These are phyloP conservation scores for Laspeyria flexula DNA, from an alignment of 2,888 invertebrate species.

Conservation along the genomic window DNA sequence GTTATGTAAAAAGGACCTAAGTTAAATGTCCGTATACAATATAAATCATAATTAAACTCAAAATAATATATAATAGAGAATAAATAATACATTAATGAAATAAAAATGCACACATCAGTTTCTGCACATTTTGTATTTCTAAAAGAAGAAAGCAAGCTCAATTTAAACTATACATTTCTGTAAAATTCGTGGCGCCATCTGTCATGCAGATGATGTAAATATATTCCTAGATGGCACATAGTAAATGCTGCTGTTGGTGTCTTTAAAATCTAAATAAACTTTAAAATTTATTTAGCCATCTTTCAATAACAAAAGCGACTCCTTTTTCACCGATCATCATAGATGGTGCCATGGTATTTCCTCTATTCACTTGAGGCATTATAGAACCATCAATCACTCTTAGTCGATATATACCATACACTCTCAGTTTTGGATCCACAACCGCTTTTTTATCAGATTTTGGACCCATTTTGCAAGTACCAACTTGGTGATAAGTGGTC, in stretches of 20 bases:
- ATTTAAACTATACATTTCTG: no score
- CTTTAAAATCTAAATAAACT: no score
- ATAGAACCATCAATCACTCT: constrained; percentile 92
- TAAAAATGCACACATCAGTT: no score
- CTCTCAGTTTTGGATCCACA: constrained; percentile 88
- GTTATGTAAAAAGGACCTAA: no score
- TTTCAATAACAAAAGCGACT: constrained; percentile 55
- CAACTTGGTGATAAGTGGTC: constrained; percentile 76
- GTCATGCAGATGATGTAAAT: constrained; percentile 12
- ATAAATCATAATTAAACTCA: no score
- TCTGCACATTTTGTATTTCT: no score
- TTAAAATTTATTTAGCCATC: constrained; percentile 47
- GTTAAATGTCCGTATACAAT: no score
- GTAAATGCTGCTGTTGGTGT: no score
- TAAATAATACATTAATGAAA: no score
- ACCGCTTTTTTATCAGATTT: constrained; percentile 85
- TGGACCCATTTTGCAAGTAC: constrained; percentile 84
- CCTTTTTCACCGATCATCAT: constrained; percentile 91
- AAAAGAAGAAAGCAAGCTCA: no score
- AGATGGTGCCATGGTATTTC: constrained; percentile 92
- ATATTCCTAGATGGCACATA: not conserved
- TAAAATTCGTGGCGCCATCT: constrained; percentile 10
- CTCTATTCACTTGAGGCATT: constrained; percentile 91
- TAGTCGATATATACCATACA: constrained; percentile 86
- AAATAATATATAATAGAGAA: no score